A percentile compares a stretch with the other conserved stretches of the same genome.
Evolutionary conservation across 2,888 invertebrate genomes (phyloP).

Genomic region (Cheilosia soror): DNA sequence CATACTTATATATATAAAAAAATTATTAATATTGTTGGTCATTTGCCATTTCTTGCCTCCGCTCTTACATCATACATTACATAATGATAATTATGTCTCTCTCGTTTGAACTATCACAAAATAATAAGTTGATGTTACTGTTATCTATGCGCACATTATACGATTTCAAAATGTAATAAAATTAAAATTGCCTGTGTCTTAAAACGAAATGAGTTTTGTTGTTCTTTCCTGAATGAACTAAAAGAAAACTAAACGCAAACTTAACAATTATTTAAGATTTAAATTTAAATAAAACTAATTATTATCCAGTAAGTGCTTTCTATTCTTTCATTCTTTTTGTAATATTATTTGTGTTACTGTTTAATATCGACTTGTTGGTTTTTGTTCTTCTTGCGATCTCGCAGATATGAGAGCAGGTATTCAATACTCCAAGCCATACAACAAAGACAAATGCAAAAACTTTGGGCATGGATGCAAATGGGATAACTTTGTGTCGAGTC

Average conservation of each 20-base stretch:
- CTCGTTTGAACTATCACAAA: slow-evolving; percentile 67
- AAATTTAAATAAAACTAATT: slow-evolving; percentile 31
- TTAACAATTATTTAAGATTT: slow-evolving; percentile 28
- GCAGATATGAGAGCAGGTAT: slow-evolving; percentile 80
- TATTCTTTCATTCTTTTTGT: neutral
- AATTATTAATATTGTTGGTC: slow-evolving; percentile 56
- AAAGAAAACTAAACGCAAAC: slow-evolving; percentile 27
- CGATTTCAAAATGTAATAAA: slow-evolving; percentile 4
- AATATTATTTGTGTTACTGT: slow-evolving; percentile 63
- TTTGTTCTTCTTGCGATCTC: slow-evolving; percentile 76
- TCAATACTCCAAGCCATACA: slow-evolving; percentile 89
- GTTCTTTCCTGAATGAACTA: slow-evolving; percentile 22
- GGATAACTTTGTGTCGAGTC: slow-evolving; percentile 89
- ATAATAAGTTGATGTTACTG: slow-evolving; percentile 49
- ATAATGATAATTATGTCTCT: slow-evolving; percentile 10
- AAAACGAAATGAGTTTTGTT: slow-evolving; percentile 48
- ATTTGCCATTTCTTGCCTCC: slow-evolving; percentile 4
- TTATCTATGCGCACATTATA: neutral
- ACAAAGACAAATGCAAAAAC: slow-evolving; percentile 88
- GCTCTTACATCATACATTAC: slow-evolving; percentile 1
- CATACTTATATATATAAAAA: slow-evolving; percentile 18
- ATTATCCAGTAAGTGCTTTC: neutral
- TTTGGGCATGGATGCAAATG: slow-evolving; percentile 89
- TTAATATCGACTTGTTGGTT: slow-evolving; percentile 64
- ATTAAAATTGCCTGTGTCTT: neutral